phyloP scores from a whole-genome alignment of 2,888 invertebrate genomes.

The Diabrotica balteata region DNA sequence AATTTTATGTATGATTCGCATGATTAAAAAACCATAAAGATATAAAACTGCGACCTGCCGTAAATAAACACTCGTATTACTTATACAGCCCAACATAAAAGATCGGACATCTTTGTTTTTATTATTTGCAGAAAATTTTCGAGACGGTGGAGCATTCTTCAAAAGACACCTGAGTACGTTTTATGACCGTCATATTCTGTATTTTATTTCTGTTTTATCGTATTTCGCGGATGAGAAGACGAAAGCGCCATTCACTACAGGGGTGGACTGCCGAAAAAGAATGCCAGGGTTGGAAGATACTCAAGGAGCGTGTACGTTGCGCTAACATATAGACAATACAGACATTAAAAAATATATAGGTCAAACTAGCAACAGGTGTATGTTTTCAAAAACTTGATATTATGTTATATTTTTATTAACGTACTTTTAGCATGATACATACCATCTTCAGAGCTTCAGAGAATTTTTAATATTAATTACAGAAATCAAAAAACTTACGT shows the following conservation, averaged over 20 bases:
- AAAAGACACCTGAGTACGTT: conserved; percentile 53
- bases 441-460: too few species aligned
- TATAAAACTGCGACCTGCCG: conserved; percentile 15
- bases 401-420: too few species aligned
- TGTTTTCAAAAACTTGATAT: too few species aligned
- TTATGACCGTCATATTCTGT: conserved; percentile 52
- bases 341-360: too few species aligned
- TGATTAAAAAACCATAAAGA: conserved; percentile 20
- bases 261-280: neutral
- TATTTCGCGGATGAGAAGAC: conserved; percentile 44
- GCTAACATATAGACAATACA: too few species aligned
- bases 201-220: conserved; percentile 54
- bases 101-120: conserved; percentile 39
- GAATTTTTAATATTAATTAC: too few species aligned
- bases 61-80: conserved; percentile 21
- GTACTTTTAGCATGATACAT: too few species aligned
- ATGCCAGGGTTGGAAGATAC: too few species aligned
- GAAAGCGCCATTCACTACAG: conserved; percentile 36
- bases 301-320: too few species aligned
- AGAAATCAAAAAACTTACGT: too few species aligned
- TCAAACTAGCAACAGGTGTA: too few species aligned
- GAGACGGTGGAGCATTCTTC: conserved; percentile 43
- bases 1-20: conserved; percentile 13
- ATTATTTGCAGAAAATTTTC: conserved; percentile 41
- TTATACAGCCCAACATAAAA: conserved; percentile 21